Base-by-base conservation (phyloP, 2,113 vertebrate genomes). In the Chunga burmeisteri region DNA sequence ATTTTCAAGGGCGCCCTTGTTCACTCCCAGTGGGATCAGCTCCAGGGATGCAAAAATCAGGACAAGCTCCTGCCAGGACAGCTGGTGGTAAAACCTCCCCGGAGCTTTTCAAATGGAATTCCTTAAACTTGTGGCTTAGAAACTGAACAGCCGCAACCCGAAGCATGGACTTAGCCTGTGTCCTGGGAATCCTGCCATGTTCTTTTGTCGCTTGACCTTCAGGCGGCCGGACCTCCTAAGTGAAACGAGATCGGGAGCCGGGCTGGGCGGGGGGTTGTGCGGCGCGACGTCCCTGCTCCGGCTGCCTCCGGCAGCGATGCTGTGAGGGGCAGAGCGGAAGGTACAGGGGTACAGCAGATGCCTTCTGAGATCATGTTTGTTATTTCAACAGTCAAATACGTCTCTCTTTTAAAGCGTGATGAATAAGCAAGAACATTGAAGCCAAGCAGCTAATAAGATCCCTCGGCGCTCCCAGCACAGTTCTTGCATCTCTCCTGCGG, bases 231-330 rank as follows among this genome's bases (percentile, higher is more conserved):
- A 4, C 7, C 44, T 7, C 22, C 23, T 1, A 2, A 5, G 59
- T 1, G 21, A 12, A 3, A 18, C 0, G 42, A 2, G 49, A 8
- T 4, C 2, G 3, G 5, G 42, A 13, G 26, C 38, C 0, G 16
- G 55, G 56, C 67, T 21, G 50, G 42, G 38, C 38, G 50, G 50
- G 20, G 49, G 65, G 6, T 9, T 3, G 36, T 9, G 20, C 50
- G 10, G 70, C 16, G 11, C 50, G 4, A 21, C 3, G 11, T 17
- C 47, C 50, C 40, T 13, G 38, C 32, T 6, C 34, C 0, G 50
- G 40, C 49, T 22, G 77, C 40, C 50, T 38, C 61, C 40, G 3
- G 40, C 40, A 13, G 25, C 4, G 34, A 22, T 3, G 58, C 53
- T 2, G 66, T 2, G 10, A 4, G 58, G 40, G 12, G n/a, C 50